Percentiles rank a stretch among this genome's conserved stretches.
Evolutionary conservation across 2,113 vertebrate species (phyloP).

Genomic region (Oceanodroma tethys): DNA sequence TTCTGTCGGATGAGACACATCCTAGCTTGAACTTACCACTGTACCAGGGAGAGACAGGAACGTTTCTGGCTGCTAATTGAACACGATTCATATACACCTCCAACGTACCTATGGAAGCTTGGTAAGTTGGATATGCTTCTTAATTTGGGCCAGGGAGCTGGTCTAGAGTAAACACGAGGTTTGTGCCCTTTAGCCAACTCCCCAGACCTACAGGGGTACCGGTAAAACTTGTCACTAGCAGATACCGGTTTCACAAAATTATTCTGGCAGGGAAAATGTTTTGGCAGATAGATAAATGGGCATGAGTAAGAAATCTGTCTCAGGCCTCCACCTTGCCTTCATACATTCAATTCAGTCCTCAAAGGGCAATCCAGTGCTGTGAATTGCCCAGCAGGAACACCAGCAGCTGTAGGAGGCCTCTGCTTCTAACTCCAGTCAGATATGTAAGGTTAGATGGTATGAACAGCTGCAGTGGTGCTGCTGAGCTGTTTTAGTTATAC

Average conservation of each 20-base stretch:
- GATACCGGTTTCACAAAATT: neutral
- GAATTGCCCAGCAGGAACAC: neutral
- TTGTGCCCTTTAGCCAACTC: neutral
- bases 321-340: neutral
- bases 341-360: neutral
- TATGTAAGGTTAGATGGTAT: neutral
- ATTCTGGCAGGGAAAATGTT: neutral
- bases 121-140: neutral
- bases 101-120: neutral
- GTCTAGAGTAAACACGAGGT: neutral
- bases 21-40: neutral
- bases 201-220: neutral
- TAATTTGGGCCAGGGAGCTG: neutral
- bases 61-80: neutral
- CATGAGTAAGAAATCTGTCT: neutral
- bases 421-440: neutral
- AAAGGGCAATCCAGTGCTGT: neutral
- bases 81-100: neutral
- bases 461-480: neutral
- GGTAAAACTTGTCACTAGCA: neutral
- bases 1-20: too few species aligned
- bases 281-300: neutral
- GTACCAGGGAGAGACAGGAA: neutral
- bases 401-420: neutral
- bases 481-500: neutral